Evolutionary conservation across 2,113 vertebrate genomes (phyloP), one percentile per base, ranked within the genome.

Genomic region (Romanogobio albipinnatus): DNA sequence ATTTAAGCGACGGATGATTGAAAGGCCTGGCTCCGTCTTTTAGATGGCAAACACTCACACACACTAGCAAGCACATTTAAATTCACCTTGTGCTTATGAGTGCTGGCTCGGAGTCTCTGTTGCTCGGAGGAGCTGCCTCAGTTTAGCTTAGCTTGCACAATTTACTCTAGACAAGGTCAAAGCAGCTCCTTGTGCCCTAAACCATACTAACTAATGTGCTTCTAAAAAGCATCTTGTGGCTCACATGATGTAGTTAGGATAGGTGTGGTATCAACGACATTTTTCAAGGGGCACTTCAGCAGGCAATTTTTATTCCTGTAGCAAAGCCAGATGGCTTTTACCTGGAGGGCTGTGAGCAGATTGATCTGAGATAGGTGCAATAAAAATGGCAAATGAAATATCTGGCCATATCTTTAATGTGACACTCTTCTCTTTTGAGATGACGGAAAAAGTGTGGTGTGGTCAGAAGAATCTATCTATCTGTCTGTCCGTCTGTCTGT

Each of bases 361-460:
- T 92, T 93, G 94, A 94, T 94, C 92, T 85, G 91, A 89, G 88
- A 89, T 94, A 93, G 93, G 94, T 94, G 92, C 92, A 93, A 93
- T 94, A 94, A 94, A 94, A 93, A 93, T 89, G 89, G 89, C 90
- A 93, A 92, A 93, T 95, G 91, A 94, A 94, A 93, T 93, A 93
- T 93, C 88, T 91, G 87, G 92, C 91, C 90, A 90, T 93, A 94
- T 92, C 91, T 93, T 92, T 93, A 93, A 93, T 93, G 93, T 86
- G 92, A 93, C 94, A 91, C 33, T 56, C 59, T 66, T 73, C 66
- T 36, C 47, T 29, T 26, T 58, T 45, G 78, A 86, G 62, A 88
- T 89, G 85, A 71, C 79, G 83, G 68, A 83, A 89, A 45, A 49
- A 58, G 53, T 19, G 75, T 33, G 80, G 79, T 39, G 11, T 53